Percentiles rank a stretch among this genome's conserved stretches.
phyloP scores from a whole-genome alignment of 2,113 vertebrate genomes.

The Mesocricetus auratus region DNA sequence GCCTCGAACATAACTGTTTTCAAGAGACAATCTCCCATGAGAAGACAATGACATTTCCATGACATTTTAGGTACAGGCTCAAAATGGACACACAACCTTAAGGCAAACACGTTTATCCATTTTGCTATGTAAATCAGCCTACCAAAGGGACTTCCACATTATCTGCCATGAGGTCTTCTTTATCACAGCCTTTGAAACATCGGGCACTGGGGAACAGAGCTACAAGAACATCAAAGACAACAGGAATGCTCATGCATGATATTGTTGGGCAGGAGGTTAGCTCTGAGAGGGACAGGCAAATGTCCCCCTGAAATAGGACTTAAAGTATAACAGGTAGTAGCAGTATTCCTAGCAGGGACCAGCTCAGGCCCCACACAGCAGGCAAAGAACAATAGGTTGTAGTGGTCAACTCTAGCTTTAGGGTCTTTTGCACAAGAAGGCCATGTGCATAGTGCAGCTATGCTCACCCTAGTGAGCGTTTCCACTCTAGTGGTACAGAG shows the following conservation, averaged over 20 bases:
- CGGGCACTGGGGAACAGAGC: neutral
- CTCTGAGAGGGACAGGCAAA: neutral
- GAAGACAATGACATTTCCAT: neutral
- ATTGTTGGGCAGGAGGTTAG: neutral
- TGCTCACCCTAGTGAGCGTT: neutral
- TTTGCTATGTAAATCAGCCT: conserved; percentile 31
- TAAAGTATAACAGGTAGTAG: neutral
- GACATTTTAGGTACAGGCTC: conserved; percentile 21
- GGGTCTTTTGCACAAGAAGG: neutral
- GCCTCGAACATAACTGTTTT: neutral
- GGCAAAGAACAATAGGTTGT: too few relatives aligned
- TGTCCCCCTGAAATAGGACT: neutral
- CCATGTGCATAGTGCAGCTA: neutral
- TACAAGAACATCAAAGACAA: neutral
- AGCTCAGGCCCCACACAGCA: neutral
- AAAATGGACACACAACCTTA: conserved; percentile 39
- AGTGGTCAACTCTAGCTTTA: neutral
- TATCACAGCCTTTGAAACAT: neutral
- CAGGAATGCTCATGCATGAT: neutral
- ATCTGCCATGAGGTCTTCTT: neutral
- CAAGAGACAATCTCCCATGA: neutral
- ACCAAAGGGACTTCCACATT: neutral
- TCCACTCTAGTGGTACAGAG: neutral
- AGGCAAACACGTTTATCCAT: conserved; percentile 46
- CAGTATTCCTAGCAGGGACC: neutral